phyloP scores from a whole-genome alignment of 2,797 vertebrate species.

The Etheostoma perlongum region DNA sequence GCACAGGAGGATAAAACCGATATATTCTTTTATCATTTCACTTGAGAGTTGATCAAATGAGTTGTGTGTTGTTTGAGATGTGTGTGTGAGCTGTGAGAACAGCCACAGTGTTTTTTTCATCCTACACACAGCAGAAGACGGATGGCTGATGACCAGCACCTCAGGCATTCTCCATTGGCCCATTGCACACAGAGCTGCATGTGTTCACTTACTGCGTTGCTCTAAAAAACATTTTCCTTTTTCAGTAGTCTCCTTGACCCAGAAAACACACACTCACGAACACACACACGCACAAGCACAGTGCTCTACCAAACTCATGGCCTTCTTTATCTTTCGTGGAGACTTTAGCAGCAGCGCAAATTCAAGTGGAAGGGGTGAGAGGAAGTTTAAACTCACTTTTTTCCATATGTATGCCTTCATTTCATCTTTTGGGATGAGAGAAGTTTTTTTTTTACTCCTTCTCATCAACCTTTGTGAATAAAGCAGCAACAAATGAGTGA shows the following conservation, averaged over 20 bases:
- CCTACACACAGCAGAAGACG: slow-evolving; percentile 55
- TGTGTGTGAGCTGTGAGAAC: slow-evolving; percentile 47
- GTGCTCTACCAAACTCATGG: slow-evolving; percentile 44
- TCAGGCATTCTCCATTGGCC: slow-evolving; percentile 43
- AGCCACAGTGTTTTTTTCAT: slow-evolving; percentile 35
- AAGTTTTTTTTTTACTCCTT: slow-evolving; percentile 8
- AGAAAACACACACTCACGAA: slow-evolving; percentile 67
- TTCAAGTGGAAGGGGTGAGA: slow-evolving; percentile 49
- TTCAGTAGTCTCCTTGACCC: slow-evolving; percentile 84
- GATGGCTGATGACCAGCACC: slow-evolving; percentile 64
- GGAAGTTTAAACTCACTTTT: slow-evolving; percentile 40
- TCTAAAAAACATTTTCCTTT: slow-evolving; percentile 77
- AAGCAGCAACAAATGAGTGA: slow-evolving; percentile 30
- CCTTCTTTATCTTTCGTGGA: slow-evolving; percentile 67
- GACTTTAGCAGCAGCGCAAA: slow-evolving; percentile 65
- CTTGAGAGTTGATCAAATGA: slow-evolving; percentile 26
- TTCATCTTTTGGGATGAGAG: slow-evolving; percentile 10
- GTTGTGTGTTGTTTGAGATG: slow-evolving; percentile 23
- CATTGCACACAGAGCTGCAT: slow-evolving; percentile 40
- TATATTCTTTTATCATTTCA: slow-evolving; percentile 19
- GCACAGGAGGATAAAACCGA: slow-evolving; percentile 4
- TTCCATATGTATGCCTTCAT: neutral
- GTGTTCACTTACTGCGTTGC: slow-evolving; percentile 64
- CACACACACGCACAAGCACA: slow-evolving; percentile 8
- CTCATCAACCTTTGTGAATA: slow-evolving; percentile 30